A percentile compares a stretch with the other conserved stretches of the same genome.
Conservation (phyloP, 2,888 invertebrate genomes). For the Pasiphila rectangulata region DNA sequence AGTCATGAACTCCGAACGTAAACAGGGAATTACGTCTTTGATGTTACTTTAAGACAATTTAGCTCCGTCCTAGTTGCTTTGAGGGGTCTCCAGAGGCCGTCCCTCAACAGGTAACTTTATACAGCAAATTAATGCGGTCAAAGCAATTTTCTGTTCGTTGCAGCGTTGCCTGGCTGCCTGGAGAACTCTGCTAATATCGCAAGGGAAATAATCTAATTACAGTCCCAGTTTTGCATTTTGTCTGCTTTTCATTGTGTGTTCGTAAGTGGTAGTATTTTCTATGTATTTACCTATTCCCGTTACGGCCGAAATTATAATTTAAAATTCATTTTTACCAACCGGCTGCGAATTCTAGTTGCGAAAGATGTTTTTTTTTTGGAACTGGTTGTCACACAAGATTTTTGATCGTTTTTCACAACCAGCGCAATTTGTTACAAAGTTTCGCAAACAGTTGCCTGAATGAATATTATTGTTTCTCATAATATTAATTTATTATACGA, state of each 20-base stretch:
- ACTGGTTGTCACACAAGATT: no score
- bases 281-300: no score
- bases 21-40: conserved; percentile 41
- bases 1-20: conserved; percentile 18
- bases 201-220: conserved; percentile 53
- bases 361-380: no score
- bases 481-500: no score
- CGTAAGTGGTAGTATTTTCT: not conserved
- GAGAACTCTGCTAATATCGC: conserved; percentile 47
- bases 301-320: no score
- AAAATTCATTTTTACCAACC: no score
- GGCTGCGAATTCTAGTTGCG: no score
- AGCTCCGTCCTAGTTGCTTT: conserved; percentile 58
- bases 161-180: conserved; percentile 47
- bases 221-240: conserved; percentile 22
- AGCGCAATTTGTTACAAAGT: no score
- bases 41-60: conserved; percentile 57
- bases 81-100: conserved; percentile 50
- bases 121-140: conserved; percentile 66
- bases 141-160: conserved; percentile 59
- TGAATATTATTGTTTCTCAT: no score
- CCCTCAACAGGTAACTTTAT: conserved; percentile 69
- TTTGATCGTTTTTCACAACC: no score
- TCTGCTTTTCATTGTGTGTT: conserved; percentile 3
- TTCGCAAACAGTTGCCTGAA: no score